Base-by-base conservation (phyloP, 1,140 invertebrate genomes). In the Piezodorus guildinii region DNA sequence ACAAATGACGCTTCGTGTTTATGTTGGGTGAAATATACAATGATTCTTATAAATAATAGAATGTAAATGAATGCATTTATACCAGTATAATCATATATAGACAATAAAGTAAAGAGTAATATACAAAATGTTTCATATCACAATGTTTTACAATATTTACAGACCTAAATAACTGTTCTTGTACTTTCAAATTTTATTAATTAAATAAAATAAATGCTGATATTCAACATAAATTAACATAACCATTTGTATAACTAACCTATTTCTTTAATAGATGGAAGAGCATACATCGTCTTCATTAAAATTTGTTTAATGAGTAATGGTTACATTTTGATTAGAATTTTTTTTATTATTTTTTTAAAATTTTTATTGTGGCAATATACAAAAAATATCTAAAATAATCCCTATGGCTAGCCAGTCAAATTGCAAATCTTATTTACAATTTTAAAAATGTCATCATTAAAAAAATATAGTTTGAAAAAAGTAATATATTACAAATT, bases 81-180 rank as follows among this genome's bases (percentile, higher is more conserved):
- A 39, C 34, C 34, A 39, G 34, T 39, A 39, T 39, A 39, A 39
- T 39, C 34, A 39, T 39, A 39, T 39, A 39, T 12, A 39, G 34
- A 39, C 34, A 39, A 6, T 39, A 39, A 39, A 39, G 34, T 39
- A 39, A 39, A 39, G 17, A 56, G 52, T 23, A 23, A 23, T 56
- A 56, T 56, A 56, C 52, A 56, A 56, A 56, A 25, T 56, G 19
- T 56, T 56, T 23, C 23, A 56, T 56, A 56, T 56, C 52, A 56
- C 52, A 56, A 23, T 21, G 14, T 16, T 25, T 56, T 56, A 23
- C 52, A 23, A 56, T 56, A 23, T 56, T 23, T 25, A 56, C 19
- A 56, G 52, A 56, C 52, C 52, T 56, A 56, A 56, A 56, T 27
- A 23, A 56, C 23, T 56, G 52, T 56, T 39, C 34, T 39, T 39